Conservation (phyloP, 2,113 vertebrate genomes). For the Podarcis muralis region DNA sequence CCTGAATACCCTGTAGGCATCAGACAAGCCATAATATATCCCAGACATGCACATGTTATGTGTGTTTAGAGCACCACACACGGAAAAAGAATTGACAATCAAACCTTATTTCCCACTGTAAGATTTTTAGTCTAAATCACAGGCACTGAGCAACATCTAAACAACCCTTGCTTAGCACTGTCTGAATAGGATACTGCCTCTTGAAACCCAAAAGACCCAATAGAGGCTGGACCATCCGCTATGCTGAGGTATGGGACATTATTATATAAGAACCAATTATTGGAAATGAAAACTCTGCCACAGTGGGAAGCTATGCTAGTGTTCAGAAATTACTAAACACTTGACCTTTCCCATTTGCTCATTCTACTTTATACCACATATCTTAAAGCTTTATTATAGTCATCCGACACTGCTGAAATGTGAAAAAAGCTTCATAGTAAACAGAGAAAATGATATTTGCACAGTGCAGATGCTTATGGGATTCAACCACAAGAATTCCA, state of each 20-base stretch:
- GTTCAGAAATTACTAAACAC: not conserved
- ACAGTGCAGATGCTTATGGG: not conserved
- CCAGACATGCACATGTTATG: not conserved
- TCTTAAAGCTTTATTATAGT: not conserved
- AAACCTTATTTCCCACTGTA: not conserved
- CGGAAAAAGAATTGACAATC: not conserved
- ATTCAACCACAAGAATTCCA: not conserved
- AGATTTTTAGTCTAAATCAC: not conserved
- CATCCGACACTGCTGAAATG: not conserved
- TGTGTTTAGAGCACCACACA: not conserved
- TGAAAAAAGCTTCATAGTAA: not conserved
- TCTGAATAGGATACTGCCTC: not conserved
- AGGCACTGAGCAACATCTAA: not conserved
- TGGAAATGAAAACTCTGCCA: not conserved
- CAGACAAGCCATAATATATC: not conserved
- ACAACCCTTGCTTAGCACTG: not conserved
- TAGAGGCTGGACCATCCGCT: not conserved
- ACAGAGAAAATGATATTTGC: not conserved
- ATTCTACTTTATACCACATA: not conserved
- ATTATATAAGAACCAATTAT: not conserved
- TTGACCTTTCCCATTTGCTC: not conserved
- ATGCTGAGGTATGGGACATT: not conserved
- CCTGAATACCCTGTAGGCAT: not conserved
- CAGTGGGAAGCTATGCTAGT: not conserved
- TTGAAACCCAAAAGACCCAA: not conserved